Evolutionary conservation across 2,113 vertebrate genomes (phyloP).

Genomic region (Anas platyrhynchos): DNA sequence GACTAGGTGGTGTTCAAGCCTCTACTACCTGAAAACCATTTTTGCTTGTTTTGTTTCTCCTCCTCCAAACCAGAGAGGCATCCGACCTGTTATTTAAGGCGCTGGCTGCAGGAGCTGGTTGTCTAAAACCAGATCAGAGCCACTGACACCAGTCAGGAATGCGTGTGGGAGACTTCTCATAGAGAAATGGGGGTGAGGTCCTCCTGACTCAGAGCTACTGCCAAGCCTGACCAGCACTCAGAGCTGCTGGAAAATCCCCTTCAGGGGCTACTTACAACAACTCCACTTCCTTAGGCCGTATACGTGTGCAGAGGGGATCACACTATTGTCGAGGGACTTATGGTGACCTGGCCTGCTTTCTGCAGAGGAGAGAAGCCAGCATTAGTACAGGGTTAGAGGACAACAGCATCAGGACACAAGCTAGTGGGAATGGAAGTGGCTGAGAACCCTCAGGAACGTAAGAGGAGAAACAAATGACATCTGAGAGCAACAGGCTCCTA

Average conservation of each 20-base stretch:
- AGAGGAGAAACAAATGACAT: neutral
- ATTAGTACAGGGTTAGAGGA: constrained; percentile 65
- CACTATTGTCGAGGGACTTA: constrained; percentile 83
- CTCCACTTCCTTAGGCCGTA: constrained; percentile 71
- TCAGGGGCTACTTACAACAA: constrained; percentile 61
- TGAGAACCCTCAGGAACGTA: neutral
- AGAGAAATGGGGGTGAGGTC: neutral
- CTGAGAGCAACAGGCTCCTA: neutral
- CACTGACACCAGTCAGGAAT: neutral
- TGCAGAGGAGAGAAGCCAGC: constrained; percentile 75
- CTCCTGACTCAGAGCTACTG: neutral
- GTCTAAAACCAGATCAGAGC: neutral
- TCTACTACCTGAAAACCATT: neutral
- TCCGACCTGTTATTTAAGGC: neutral
- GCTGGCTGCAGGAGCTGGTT: neutral
- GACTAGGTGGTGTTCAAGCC: neutral
- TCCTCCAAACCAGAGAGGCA: neutral
- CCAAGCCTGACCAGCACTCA: constrained; percentile 6
- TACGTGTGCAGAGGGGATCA: constrained; percentile 74
- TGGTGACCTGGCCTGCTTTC: constrained; percentile 76
- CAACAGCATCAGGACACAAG: neutral
- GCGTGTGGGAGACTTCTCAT: neutral
- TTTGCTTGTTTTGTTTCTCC: neutral
- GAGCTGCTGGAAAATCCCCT: constrained; percentile 36
- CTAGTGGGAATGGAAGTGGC: neutral